Evolutionary conservation across 2,113 vertebrate species (phyloP).

Genomic region (Chrysochloris asiatica): DNA sequence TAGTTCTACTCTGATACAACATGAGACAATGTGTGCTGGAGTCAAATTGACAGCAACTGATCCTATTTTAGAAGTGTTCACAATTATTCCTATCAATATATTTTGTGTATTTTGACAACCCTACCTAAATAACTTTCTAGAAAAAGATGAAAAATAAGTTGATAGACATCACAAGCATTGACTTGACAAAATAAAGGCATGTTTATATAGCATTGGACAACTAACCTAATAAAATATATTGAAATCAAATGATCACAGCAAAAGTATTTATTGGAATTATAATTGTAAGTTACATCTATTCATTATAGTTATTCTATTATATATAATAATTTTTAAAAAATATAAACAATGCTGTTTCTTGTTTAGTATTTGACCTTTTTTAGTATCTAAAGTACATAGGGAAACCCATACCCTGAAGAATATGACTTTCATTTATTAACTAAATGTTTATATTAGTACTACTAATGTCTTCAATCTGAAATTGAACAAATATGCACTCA

Average conservation of each 20-base stretch:
- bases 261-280: conserved; percentile 9
- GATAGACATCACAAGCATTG: background rate
- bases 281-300: background rate
- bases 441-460: too few relatives aligned
- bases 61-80: background rate
- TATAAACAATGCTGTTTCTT: background rate
- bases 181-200: background rate
- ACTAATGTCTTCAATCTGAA: too few relatives aligned
- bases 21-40: background rate
- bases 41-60: background rate
- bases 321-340: background rate
- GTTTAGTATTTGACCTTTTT: conserved; percentile 22
- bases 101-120: background rate
- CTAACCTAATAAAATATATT: background rate
- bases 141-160: background rate
- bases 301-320: background rate
- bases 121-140: background rate
- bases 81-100: background rate
- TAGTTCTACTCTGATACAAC: background rate
- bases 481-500: too few relatives aligned
- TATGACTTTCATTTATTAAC: conserved; percentile 22
- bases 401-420: background rate
- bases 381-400: background rate
- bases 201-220: background rate
- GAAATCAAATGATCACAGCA: background rate